These are phyloP conservation scores for Ornithorhynchus anatinus DNA, from an alignment of 2,113 vertebrate species.

Conservation along the genomic window DNA sequence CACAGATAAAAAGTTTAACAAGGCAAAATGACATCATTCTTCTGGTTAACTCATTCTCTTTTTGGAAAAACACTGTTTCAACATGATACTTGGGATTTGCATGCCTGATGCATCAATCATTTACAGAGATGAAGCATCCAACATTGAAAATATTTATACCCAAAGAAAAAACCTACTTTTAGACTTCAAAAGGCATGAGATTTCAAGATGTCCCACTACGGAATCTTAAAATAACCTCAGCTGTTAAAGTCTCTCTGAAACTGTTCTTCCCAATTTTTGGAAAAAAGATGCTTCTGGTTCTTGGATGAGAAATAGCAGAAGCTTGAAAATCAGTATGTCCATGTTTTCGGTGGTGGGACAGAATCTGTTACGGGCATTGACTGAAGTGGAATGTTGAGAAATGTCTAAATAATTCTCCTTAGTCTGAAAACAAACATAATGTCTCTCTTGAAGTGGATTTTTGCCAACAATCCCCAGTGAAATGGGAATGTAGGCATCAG, in stretches of 20 bases:
- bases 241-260: too few relatives aligned
- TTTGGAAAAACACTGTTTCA: too few relatives aligned
- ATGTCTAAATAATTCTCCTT: background rate
- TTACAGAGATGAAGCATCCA: too few relatives aligned
- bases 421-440: background rate
- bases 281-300: too few relatives aligned
- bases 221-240: too few relatives aligned
- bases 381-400: slow-evolving; percentile 12
- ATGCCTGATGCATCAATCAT: too few relatives aligned
- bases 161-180: background rate
- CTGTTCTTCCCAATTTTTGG: too few relatives aligned
- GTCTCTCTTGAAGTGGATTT: too few relatives aligned
- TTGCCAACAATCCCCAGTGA: too few relatives aligned
- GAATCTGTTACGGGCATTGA: background rate
- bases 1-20: background rate
- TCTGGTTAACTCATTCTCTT: background rate
- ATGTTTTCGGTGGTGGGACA: background rate
- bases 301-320: background rate
- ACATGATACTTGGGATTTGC: too few relatives aligned
- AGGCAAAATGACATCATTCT: background rate
- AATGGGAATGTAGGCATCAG: too few relatives aligned
- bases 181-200: background rate
- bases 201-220: background rate
- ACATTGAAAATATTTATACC: background rate
- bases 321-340: too few relatives aligned